Percentiles rank a stretch among this genome's conserved stretches.
These are phyloP conservation scores for Idaea biselata DNA, from an alignment of 2,888 invertebrate genomes.

Conservation along the genomic window DNA sequence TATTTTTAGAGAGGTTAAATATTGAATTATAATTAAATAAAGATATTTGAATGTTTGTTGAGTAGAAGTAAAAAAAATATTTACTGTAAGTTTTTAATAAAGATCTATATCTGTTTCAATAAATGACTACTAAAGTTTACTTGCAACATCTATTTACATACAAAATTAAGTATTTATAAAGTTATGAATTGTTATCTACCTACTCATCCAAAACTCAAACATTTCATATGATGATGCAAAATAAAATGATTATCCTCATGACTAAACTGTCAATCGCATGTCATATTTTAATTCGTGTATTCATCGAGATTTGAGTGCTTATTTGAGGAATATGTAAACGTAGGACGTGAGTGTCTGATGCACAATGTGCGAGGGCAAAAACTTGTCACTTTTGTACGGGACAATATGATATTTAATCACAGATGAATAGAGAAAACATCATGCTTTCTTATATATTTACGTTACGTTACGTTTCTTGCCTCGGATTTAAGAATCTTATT, in stretches of 20 bases:
- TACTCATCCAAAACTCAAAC: conserved; percentile 9
- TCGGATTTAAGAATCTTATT: too few species aligned
- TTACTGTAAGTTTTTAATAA: too few species aligned
- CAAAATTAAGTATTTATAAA: too few species aligned
- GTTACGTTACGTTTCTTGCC: background rate
- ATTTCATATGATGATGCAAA: conserved; percentile 26
- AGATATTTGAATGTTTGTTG: too few species aligned
- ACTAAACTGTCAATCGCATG: conserved; percentile 60
- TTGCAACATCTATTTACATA: too few species aligned
- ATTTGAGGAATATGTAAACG: conserved; percentile 58
- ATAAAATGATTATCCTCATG: conserved; percentile 57
- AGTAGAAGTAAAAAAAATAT: too few species aligned
- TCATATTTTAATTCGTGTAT: conserved; percentile 59
- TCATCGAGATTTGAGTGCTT: conserved; percentile 47
- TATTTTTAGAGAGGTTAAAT: too few species aligned
- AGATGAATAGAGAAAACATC: conserved; percentile 26
- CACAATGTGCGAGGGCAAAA: conserved; percentile 62
- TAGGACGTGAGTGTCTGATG: conserved; percentile 53
- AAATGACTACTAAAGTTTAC: too few species aligned
- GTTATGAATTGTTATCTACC: background rate
- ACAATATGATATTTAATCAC: conserved; percentile 19
- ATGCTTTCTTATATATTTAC: conserved; percentile 23
- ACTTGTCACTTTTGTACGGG: conserved; percentile 50
- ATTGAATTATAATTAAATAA: too few species aligned
- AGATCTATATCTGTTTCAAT: too few species aligned